Base-by-base conservation (phyloP, 2,797 vertebrate genomes). In the Bradypus variegatus region DNA sequence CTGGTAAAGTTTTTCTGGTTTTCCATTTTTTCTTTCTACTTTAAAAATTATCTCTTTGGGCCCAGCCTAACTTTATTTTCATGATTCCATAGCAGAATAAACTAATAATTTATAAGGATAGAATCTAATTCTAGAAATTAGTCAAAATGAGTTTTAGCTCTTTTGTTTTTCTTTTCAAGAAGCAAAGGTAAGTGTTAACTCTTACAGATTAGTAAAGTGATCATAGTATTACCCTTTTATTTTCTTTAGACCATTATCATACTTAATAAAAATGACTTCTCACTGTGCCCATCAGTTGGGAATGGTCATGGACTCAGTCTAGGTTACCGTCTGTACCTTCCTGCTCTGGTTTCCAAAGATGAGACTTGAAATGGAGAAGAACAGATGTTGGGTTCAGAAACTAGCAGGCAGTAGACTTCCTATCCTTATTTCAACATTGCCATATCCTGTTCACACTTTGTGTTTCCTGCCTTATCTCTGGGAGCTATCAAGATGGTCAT, bases 11-110 rank as follows among this genome's bases (percentile, higher is more conserved):
- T 82, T 79, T 75, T 86, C 82, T 75, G 10, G 5, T 27, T 58
- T 79, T 89, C 36, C 15, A 11, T 87, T 60, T 86, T 70, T 73
- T 76, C n/a, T 29, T 19, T 72, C 8, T 85, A 29, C n/a, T 90
- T 93, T 53, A 60, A 77, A 92, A 94, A 69, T 55, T 79, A 60
- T 84, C 25, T 67, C 50, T 94, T 48, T 60, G 41, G 16, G 67
- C 45, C 78, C 64, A 45, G 41, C 19, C 8, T 38, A 27, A 87
- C 65, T 85, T 29, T 15, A 15, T 41, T 53, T 12, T 65, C 29
- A 55, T 48, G 25, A 55, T 94, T 87, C 90, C 50, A 29, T 48
- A 21, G 48, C 27, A 79, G 48, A 86, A 69, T 50, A 38, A 25
- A 80, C 29, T n/a, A 73, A 29, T 36, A 33, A 55, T 33, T 38